Conservation (phyloP, 1,140 invertebrate genomes). For the Pogonomyrmex californicus region DNA sequence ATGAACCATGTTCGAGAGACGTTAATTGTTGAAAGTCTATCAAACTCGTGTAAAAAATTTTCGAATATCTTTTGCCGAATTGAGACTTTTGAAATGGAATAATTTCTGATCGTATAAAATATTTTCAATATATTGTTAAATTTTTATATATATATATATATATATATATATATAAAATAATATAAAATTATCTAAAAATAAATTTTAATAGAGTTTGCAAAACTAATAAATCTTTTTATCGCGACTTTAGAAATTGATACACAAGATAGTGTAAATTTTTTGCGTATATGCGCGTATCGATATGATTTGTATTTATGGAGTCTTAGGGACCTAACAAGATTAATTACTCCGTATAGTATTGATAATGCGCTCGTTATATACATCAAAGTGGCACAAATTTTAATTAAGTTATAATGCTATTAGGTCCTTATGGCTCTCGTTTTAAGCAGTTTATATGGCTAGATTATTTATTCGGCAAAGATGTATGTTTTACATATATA, state of each 20-base stretch:
- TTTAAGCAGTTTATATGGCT: conserved; percentile 71
- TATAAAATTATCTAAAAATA: conserved; percentile 10
- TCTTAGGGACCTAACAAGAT: conserved; percentile 72
- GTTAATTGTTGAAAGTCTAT: conserved; percentile 11
- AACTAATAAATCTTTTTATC: conserved; percentile 8
- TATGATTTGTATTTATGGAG: conserved; percentile 66
- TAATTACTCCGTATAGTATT: conserved; percentile 40
- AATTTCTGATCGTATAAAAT: background rate
- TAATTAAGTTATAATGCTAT: conserved; percentile 54
- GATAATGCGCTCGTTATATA: conserved; percentile 33
- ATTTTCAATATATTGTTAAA: background rate
- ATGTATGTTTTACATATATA: conserved; percentile 79
- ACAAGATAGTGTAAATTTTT: conserved; percentile 65
- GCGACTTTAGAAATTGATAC: conserved; percentile 40
- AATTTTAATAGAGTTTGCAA: conserved; percentile 46
- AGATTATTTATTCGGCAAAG: conserved; percentile 77
- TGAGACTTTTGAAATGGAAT: conserved; percentile 13
- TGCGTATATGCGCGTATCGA: conserved; percentile 57
- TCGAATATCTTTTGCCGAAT: conserved; percentile 57
- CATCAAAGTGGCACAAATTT: conserved; percentile 33
- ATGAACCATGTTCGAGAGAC: conserved; percentile 41
- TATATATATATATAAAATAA: conserved; percentile 3
- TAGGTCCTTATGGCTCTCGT: conserved; percentile 76
- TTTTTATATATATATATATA: background rate
- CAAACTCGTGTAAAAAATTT: conserved; percentile 1